A percentile compares a stretch with the other conserved stretches of the same genome.
Conservation (phyloP, 2,797 vertebrate genomes). For the Periparus ater region DNA sequence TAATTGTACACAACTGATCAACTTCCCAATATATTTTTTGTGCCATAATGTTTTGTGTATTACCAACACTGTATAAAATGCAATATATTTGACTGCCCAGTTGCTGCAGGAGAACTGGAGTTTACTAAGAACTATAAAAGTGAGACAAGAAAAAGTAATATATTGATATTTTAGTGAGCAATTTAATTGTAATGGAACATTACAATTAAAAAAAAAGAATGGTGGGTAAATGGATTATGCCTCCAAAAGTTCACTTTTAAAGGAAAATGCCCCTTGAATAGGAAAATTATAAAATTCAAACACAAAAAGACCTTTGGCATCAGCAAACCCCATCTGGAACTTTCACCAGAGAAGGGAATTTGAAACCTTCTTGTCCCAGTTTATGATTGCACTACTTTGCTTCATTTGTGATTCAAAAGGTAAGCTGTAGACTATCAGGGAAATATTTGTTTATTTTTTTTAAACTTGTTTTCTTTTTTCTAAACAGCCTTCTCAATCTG, state of each 20-base stretch:
- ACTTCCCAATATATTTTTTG: not conserved
- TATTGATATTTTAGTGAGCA: not conserved
- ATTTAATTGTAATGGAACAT: not conserved
- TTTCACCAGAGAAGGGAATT: not conserved
- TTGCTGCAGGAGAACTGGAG: not conserved
- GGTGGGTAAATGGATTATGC: not conserved
- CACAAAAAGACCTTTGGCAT: not conserved
- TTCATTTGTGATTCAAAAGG: not conserved
- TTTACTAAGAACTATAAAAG: not conserved
- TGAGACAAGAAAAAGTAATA: not conserved
- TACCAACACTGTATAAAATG: not conserved
- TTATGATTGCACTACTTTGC: not conserved
- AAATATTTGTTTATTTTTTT: not conserved
- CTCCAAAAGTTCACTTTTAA: not conserved
- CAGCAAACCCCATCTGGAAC: not conserved
- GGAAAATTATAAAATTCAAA: not conserved
- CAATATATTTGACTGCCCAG: not conserved
- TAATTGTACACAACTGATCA: not conserved
- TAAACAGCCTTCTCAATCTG: not conserved
- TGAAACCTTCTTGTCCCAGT: not conserved
- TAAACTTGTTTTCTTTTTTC: not conserved
- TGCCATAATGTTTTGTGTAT: not conserved
- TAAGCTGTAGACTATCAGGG: not conserved
- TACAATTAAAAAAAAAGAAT: not conserved
- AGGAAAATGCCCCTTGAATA: not conserved